These are phyloP conservation scores for Silvanus unidentatus DNA, from an alignment of 2,888 invertebrate genomes.

Conservation along the genomic window DNA sequence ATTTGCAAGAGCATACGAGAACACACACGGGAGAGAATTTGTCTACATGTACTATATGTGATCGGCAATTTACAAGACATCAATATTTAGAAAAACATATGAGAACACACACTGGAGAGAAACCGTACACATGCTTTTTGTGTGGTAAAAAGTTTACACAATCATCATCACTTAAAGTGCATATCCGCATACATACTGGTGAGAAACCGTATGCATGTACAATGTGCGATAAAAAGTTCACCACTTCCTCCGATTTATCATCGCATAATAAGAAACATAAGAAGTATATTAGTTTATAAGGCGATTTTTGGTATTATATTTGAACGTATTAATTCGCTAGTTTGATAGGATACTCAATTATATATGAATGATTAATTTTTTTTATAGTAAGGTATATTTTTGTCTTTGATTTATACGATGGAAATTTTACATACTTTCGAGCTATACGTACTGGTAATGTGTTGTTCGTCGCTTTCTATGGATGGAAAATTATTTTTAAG, in stretches of 20 bases:
- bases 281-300: slow-evolving; percentile 39
- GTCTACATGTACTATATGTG: slow-evolving; percentile 43
- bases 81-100: slow-evolving; percentile 50
- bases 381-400: too few relatives aligned
- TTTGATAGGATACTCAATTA: too few relatives aligned
- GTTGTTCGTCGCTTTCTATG: too few relatives aligned
- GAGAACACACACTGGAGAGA: slow-evolving; percentile 49
- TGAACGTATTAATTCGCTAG: too few relatives aligned
- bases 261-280: slow-evolving; percentile 40
- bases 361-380: too few relatives aligned
- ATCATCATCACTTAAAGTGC: slow-evolving; percentile 41
- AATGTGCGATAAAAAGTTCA: slow-evolving; percentile 39
- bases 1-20: slow-evolving; percentile 37
- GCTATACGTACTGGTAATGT: too few relatives aligned
- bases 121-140: slow-evolving; percentile 39
- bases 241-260: slow-evolving; percentile 39
- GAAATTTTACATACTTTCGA: too few relatives aligned
- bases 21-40: slow-evolving; percentile 44
- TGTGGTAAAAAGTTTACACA: slow-evolving; percentile 43
- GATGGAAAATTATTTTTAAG: too few relatives aligned
- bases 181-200: slow-evolving; percentile 40
- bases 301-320: neutral
- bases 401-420: too few relatives aligned
- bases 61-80: slow-evolving; percentile 50
- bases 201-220: slow-evolving; percentile 41